These are phyloP conservation scores for Cotesia glomerata DNA, from an alignment of 1,140 invertebrate species.

Conservation along the genomic window DNA sequence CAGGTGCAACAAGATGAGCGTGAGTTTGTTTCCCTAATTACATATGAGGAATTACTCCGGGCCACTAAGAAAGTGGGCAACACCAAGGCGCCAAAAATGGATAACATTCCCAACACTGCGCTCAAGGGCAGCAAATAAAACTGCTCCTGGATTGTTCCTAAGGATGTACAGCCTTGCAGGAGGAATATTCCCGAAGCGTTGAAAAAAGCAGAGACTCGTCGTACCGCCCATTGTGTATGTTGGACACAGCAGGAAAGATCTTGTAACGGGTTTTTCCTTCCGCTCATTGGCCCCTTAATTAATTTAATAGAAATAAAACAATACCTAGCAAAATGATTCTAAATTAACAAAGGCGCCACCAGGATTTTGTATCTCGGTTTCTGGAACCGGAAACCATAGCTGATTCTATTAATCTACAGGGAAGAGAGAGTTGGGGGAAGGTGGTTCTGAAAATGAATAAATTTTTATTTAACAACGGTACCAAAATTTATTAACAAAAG, in stretches of 20 bases:
- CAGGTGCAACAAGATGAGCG: neutral
- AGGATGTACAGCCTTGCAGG: neutral
- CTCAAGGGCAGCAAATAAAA: neutral
- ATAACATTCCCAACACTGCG: slow-evolving; percentile 2
- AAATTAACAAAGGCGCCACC: too few species aligned
- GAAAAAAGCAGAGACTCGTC: neutral
- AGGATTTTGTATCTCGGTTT: too few species aligned
- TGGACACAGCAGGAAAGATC: slow-evolving; percentile 1
- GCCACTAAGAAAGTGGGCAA: slow-evolving; percentile 1
- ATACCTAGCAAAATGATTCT: too few species aligned
- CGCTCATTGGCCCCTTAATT: too few species aligned
- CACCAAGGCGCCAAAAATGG: neutral
- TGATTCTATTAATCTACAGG: too few species aligned
- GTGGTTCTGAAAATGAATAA: too few species aligned
- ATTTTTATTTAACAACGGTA: too few species aligned
- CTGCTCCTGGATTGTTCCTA: neutral
- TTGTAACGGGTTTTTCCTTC: too few species aligned
- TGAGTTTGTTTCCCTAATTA: neutral
- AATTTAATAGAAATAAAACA: too few species aligned
- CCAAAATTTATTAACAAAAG: too few species aligned
- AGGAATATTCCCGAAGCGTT: neutral
- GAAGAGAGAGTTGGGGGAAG: too few species aligned
- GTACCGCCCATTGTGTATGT: neutral
- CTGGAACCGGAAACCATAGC: too few species aligned
- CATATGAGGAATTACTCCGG: neutral